These are phyloP conservation scores for Tethya wilhelma DNA, from an alignment of 37 sponge, comb jelly and placozoan genomes.

Conservation along the genomic window DNA sequence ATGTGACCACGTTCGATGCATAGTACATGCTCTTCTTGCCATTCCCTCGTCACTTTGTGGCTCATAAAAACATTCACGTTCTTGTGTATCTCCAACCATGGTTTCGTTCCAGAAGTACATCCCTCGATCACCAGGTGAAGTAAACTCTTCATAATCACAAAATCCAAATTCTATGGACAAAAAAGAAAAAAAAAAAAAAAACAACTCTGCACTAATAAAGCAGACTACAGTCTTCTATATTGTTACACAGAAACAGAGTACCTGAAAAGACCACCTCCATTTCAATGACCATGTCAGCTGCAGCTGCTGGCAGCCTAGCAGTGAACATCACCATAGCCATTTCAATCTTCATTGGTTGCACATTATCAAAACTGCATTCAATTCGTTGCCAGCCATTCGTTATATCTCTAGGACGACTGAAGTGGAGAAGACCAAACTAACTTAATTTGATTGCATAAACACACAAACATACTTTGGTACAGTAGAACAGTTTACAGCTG, in stretches of 20 bases:
- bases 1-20: neutral
- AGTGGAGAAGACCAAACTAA: neutral
- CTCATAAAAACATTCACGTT: neutral
- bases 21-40: constrained; percentile 1
- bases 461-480: constrained; percentile 12
- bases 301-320: no score
- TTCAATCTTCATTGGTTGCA: no score
- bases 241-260: no score
- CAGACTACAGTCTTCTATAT: no score
- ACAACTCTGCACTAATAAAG: no score
- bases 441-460: no score
- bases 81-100: neutral
- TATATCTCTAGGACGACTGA: constrained; percentile 1
- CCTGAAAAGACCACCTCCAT: no score
- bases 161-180: constrained; percentile 50
- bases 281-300: no score
- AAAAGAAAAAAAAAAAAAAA: no score
- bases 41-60: neutral
- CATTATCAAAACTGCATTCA: neutral
- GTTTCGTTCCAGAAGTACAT: constrained; percentile 44
- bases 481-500: no score
- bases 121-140: constrained; percentile 12
- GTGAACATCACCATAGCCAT: no score
- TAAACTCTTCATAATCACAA: constrained; percentile 14
- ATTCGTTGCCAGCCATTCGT: neutral